phyloP scores from a whole-genome alignment of 2,888 invertebrate genomes.

The Apamea monoglypha region DNA sequence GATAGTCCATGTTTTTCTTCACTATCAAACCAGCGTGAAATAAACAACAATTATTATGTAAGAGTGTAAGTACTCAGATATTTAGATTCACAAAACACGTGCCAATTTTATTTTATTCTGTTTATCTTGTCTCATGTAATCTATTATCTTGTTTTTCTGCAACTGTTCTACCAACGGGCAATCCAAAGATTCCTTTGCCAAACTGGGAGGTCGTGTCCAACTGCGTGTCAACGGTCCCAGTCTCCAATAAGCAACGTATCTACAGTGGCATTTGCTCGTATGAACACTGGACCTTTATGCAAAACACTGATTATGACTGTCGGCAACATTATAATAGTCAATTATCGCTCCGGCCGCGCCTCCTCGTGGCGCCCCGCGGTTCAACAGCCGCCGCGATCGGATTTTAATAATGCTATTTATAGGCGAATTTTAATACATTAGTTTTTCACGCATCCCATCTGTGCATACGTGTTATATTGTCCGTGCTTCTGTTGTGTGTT shows the following conservation, averaged over 20 bases:
- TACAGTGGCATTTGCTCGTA: constrained; percentile 37
- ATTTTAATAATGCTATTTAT: constrained; percentile 82
- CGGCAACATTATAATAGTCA: constrained; percentile 66
- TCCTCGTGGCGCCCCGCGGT: constrained; percentile 77
- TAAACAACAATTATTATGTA: constrained; percentile 5
- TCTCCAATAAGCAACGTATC: constrained; percentile 23
- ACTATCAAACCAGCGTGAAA: constrained; percentile 6
- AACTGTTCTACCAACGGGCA: constrained; percentile 14
- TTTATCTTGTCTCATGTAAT: constrained; percentile 35
- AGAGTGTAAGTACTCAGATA: not conserved
- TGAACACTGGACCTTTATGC: constrained; percentile 50
- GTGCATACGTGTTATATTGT: constrained; percentile 59
- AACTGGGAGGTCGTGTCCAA: constrained; percentile 4
- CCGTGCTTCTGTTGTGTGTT: constrained; percentile 15
- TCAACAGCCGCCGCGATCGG: constrained; percentile 79
- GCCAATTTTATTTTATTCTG: constrained; percentile 34
- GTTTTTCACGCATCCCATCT: constrained; percentile 70
- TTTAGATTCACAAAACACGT: constrained; percentile 24
- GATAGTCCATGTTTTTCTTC: not conserved
- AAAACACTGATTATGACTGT: constrained; percentile 61
- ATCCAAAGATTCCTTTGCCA: constrained; percentile 21
- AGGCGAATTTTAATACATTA: constrained; percentile 76
- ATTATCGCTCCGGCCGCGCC: constrained; percentile 65
- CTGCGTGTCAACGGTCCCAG: constrained; percentile 6
- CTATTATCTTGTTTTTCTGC: constrained; percentile 55